These are phyloP conservation scores for Sebastiscus tertius DNA, from an alignment of 2,797 vertebrate genomes.

Conservation along the genomic window DNA sequence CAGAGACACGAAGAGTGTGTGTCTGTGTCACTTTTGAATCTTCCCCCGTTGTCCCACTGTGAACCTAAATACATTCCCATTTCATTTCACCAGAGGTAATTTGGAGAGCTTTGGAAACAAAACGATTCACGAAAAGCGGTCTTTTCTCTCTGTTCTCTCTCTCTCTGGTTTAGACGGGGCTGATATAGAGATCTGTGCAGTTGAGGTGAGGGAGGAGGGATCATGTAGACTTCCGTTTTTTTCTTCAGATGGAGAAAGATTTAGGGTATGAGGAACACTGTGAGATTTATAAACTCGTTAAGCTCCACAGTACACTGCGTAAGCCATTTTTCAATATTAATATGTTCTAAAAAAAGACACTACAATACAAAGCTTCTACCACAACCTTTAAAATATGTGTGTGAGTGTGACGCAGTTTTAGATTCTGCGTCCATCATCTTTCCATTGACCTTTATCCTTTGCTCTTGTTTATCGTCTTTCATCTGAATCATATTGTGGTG, in stretches of 20 bases:
- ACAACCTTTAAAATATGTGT: background rate
- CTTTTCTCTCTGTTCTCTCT: slow-evolving; percentile 21
- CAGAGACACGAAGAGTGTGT: background rate
- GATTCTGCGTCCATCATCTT: background rate
- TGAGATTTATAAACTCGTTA: slow-evolving; percentile 25
- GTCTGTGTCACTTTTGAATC: slow-evolving; percentile 33
- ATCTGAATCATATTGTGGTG: background rate
- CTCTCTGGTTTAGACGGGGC: background rate
- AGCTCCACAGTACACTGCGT: background rate
- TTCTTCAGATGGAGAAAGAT: slow-evolving; percentile 20
- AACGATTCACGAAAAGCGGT: slow-evolving; percentile 32
- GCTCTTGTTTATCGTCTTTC: background rate
- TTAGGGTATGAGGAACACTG: slow-evolving; percentile 4
- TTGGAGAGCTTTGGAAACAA: slow-evolving; percentile 65
- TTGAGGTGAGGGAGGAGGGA: slow-evolving; percentile 18
- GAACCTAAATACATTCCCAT: slow-evolving; percentile 47
- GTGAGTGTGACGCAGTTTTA: background rate
- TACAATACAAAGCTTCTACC: background rate
- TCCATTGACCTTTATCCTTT: background rate
- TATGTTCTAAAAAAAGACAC: background rate
- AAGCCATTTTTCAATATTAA: background rate
- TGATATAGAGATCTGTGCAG: slow-evolving; percentile 43
- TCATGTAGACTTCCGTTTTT: background rate
- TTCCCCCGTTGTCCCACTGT: slow-evolving; percentile 34
- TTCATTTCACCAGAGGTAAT: slow-evolving; percentile 62